Evolutionary conservation across 35 echinoderm and acorn worm species (phyloP).

Genomic region (Acanthaster planci): DNA sequence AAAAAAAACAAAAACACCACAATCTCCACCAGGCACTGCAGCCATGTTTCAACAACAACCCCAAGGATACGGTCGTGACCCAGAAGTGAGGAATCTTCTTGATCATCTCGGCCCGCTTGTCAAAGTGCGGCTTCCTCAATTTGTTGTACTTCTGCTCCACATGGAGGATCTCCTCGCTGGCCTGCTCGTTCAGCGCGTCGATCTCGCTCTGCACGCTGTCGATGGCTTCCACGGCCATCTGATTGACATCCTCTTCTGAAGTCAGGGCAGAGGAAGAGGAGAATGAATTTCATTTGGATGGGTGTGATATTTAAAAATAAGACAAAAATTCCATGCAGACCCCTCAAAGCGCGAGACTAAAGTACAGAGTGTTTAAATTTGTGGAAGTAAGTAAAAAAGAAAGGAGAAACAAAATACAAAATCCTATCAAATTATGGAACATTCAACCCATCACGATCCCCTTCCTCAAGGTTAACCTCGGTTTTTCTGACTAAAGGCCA

Average conservation of each 20-base stretch:
- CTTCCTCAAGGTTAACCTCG: too few relatives aligned
- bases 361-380: too few relatives aligned
- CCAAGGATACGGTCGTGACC: constrained; percentile 97
- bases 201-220: constrained; percentile 97
- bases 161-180: constrained; percentile 95
- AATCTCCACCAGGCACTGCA: too few relatives aligned
- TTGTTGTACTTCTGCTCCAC: constrained; percentile 99
- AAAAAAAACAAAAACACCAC: too few relatives aligned
- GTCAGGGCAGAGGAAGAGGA: neutral
- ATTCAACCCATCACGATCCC: too few relatives aligned
- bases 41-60: too few relatives aligned
- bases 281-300: neutral
- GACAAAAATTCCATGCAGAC: too few relatives aligned
- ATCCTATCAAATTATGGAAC: too few relatives aligned
- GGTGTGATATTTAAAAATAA: neutral
- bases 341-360: too few relatives aligned
- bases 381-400: too few relatives aligned
- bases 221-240: constrained; percentile 91
- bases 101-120: constrained; percentile 84
- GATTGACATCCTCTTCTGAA: constrained; percentile 54
- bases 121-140: constrained; percentile 90
- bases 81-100: constrained; percentile 98
- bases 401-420: too few relatives aligned
- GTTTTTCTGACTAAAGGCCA: too few relatives aligned
- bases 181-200: constrained; percentile 91